A percentile compares a stretch with the other conserved stretches of the same genome.
These are phyloP conservation scores for Clarias magur DNA, from an alignment of 2,113 vertebrate species.

Conservation along the genomic window DNA sequence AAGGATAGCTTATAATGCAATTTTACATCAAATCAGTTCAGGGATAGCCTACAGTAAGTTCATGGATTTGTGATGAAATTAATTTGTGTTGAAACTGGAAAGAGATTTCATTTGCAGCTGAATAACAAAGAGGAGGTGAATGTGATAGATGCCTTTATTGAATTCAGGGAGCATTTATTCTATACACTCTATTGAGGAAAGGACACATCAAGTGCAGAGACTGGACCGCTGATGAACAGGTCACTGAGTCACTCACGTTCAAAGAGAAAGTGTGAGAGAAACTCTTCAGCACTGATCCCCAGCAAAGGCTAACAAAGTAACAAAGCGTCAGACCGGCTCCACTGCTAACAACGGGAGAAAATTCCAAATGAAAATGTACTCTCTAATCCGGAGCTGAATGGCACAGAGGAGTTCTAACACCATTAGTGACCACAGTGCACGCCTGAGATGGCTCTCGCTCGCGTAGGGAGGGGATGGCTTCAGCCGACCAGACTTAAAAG, in stretches of 20 bases:
- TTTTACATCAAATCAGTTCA: conserved; percentile 25
- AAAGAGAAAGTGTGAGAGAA: conserved; percentile 31
- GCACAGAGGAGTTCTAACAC: conserved; percentile 71
- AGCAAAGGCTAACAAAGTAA: conserved; percentile 49
- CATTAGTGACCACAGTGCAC: conserved; percentile 69
- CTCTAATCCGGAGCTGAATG: conserved; percentile 75
- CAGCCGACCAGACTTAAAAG: conserved; percentile 68
- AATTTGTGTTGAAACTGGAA: conserved; percentile 16
- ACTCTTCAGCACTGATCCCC: conserved; percentile 35
- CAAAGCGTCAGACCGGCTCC: conserved; percentile 51
- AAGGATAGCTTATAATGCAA: not conserved
- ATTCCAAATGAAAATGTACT: conserved; percentile 67
- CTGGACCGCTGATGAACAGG: conserved; percentile 37
- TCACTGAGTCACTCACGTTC: conserved; percentile 41
- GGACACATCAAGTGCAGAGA: conserved; percentile 26
- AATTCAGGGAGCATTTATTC: not conserved
- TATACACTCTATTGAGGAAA: conserved; percentile 22
- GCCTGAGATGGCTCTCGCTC: conserved; percentile 59
- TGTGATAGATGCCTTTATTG: conserved; percentile 25
- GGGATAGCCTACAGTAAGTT: conserved; percentile 13
- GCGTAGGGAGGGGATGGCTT: conserved; percentile 64
- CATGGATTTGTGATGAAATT: conserved; percentile 2
- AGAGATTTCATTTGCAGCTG: conserved; percentile 4
- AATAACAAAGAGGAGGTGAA: conserved; percentile 11
- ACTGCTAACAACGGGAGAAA: conserved; percentile 56